A percentile compares a stretch with the other conserved stretches of the same genome.
phyloP scores from a whole-genome alignment of 2,888 invertebrate genomes.

The Globia sparganii region DNA sequence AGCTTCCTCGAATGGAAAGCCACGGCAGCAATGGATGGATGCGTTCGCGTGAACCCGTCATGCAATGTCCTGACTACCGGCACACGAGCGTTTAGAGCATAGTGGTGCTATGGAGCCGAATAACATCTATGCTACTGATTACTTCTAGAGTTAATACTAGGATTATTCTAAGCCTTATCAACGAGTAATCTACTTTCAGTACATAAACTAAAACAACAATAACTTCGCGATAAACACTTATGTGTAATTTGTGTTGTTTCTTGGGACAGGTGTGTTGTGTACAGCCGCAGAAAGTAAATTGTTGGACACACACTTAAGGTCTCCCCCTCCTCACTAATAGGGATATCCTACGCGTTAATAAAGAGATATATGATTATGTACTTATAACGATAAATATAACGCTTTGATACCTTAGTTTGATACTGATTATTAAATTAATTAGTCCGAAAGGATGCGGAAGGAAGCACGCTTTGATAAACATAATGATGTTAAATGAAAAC shows the following conservation, averaged over 20 bases:
- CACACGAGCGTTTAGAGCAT: constrained; percentile 86
- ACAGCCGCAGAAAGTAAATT: not conserved
- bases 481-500: constrained; percentile 3
- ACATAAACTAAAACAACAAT: constrained; percentile 24
- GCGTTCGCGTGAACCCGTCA: constrained; percentile 70
- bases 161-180: constrained; percentile 64
- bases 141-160: constrained; percentile 68
- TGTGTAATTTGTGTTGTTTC: constrained; percentile 12
- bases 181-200: constrained; percentile 31
- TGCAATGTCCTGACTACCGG: constrained; percentile 78
- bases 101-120: constrained; percentile 89
- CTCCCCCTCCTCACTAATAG: constrained; percentile 49
- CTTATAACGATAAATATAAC: constrained; percentile 5
- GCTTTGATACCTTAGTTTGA: not conserved
- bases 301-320: constrained; percentile 28
- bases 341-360: not conserved
- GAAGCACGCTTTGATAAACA: constrained; percentile 11
- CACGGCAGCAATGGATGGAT: constrained; percentile 63
- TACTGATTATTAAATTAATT: constrained; percentile 1
- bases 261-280: constrained; percentile 5
- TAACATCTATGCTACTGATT: constrained; percentile 73
- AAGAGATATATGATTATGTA: not conserved
- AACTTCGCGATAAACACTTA: constrained; percentile 13
- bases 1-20: constrained; percentile 62
- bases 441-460: not conserved